Conservation (phyloP, 2,113 vertebrate genomes). For the Tetrax tetrax region DNA sequence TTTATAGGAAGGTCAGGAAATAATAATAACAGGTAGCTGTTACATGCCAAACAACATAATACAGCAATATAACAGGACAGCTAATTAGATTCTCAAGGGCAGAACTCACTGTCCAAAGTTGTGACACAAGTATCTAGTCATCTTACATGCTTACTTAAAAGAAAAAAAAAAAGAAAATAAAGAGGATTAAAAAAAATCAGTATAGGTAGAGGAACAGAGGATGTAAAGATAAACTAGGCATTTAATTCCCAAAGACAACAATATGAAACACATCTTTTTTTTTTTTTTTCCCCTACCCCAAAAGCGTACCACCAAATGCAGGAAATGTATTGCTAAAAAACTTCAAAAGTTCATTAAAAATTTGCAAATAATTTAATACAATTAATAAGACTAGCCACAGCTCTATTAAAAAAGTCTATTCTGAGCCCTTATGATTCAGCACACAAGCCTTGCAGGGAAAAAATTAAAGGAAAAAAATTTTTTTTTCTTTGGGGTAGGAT, state of each 20-base stretch:
- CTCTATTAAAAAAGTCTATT: background rate
- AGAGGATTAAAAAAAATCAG: background rate
- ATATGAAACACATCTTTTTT: background rate
- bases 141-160: background rate
- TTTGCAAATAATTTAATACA: background rate
- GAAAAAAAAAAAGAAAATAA: background rate
- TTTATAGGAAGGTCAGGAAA: background rate
- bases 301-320: background rate
- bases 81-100: background rate
- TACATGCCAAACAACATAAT: background rate
- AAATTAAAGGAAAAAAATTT: background rate
- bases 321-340: background rate
- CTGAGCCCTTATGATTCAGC: background rate
- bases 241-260: background rate
- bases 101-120: background rate
- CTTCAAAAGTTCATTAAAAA: background rate
- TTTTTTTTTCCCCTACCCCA: background rate
- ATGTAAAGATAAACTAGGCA: background rate
- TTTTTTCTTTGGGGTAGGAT: background rate
- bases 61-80: background rate
- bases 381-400: background rate
- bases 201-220: background rate
- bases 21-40: background rate
- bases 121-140: background rate
- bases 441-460: background rate